Percentiles rank a stretch among this genome's conserved stretches.
phyloP scores from a whole-genome alignment of 2,797 vertebrate genomes.

The Pseudotriccus pelzelni region DNA sequence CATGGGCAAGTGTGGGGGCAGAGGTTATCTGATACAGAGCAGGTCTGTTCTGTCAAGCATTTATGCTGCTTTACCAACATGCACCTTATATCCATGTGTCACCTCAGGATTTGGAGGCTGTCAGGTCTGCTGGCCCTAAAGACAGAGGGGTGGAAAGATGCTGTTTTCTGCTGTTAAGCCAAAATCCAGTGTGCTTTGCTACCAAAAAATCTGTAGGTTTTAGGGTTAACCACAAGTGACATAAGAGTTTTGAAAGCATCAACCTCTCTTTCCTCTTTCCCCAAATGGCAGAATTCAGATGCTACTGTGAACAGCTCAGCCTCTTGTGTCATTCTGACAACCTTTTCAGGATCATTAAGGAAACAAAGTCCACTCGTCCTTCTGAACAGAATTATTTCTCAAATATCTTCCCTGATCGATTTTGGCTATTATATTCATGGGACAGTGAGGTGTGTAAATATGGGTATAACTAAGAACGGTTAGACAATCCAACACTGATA shows the following conservation, averaged over 20 bases:
- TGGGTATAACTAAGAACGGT: background rate
- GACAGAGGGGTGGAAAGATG: background rate
- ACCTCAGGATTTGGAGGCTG: background rate
- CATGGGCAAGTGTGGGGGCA: background rate
- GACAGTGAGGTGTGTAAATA: background rate
- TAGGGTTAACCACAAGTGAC: background rate
- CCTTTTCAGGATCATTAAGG: background rate
- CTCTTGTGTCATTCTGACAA: background rate
- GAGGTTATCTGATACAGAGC: background rate
- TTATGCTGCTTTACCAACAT: background rate
- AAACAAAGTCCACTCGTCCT: background rate
- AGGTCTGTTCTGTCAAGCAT: background rate
- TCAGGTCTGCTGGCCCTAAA: background rate
- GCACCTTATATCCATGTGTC: no score
- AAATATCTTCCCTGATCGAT: background rate
- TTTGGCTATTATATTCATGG: background rate
- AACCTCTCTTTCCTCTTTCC: background rate
- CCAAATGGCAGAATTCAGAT: background rate
- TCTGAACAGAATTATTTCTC: background rate
- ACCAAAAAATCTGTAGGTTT: rapidly evolving
- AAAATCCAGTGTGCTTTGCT: background rate
- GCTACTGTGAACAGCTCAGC: background rate
- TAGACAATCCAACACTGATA: background rate
- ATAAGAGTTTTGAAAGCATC: background rate
- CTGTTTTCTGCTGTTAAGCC: background rate